A percentile compares a stretch with the other conserved stretches of the same genome.
These are phyloP conservation scores for Machimus rusticus DNA, from an alignment of 2,888 invertebrate genomes.

Conservation along the genomic window DNA sequence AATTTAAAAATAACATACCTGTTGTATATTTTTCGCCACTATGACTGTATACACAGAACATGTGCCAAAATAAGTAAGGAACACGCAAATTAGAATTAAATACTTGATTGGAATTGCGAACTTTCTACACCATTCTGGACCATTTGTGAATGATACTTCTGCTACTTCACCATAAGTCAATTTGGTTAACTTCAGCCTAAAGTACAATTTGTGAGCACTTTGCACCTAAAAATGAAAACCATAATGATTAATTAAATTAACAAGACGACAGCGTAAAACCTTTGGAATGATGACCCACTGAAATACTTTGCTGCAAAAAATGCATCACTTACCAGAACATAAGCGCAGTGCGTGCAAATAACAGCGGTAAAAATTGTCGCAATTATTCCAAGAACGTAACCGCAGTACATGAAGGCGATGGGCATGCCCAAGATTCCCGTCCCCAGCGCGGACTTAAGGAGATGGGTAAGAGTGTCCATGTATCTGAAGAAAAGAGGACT, in stretches of 20 bases:
- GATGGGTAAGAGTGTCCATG: conserved; percentile 89
- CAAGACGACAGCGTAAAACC: not conserved
- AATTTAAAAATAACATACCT: conserved; percentile 60
- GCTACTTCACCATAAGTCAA: conserved; percentile 90
- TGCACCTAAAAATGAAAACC: conserved; percentile 69
- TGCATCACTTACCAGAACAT: conserved; percentile 75
- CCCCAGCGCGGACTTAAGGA: conserved; percentile 94
- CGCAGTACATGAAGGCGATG: conserved; percentile 86
- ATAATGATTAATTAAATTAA: not conserved
- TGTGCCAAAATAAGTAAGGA: conserved; percentile 94
- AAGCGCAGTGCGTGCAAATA: conserved; percentile 94
- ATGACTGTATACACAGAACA: conserved; percentile 97
- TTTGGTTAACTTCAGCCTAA: conserved; percentile 71
- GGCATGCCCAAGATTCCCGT: conserved; percentile 97
- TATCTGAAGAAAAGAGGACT: conserved; percentile 69
- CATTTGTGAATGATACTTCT: conserved; percentile 79
- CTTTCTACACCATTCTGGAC: conserved; percentile 73
- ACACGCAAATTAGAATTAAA: conserved; percentile 66
- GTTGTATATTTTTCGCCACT: conserved; percentile 82
- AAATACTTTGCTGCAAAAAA: not conserved
- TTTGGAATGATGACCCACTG: not conserved
- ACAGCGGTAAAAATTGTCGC: conserved; percentile 85
- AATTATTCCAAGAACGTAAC: conserved; percentile 82
- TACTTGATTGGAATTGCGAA: conserved; percentile 66
- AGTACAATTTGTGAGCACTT: conserved; percentile 82